These are phyloP conservation scores for Lates japonicus DNA, from an alignment of 2,797 vertebrate species.

Conservation along the genomic window DNA sequence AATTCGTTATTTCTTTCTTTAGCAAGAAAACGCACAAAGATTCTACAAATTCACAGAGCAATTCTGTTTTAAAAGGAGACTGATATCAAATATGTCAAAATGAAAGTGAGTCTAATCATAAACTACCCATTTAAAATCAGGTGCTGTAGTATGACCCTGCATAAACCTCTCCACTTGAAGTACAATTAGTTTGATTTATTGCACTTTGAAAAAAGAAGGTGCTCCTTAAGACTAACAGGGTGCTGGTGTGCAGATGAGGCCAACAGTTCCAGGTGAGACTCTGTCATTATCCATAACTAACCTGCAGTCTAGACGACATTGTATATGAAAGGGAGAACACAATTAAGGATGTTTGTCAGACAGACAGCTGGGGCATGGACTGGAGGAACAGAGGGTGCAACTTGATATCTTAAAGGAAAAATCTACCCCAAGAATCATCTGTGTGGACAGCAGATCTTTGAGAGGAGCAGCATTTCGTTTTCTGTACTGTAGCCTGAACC, in stretches of 20 bases:
- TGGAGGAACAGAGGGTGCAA: constrained; percentile 51
- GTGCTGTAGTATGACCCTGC: background rate
- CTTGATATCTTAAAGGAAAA: constrained; percentile 49
- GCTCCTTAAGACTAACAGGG: background rate
- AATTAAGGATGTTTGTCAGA: constrained; percentile 65
- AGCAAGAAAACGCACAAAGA: background rate
- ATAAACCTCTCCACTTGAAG: background rate
- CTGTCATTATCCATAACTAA: constrained; percentile 64
- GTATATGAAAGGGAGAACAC: constrained; percentile 45
- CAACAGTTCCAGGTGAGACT: constrained; percentile 47
- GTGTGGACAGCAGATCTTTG: constrained; percentile 18
- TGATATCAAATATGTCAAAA: background rate
- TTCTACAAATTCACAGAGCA: background rate
- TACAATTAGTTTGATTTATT: constrained; percentile 30
- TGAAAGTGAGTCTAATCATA: background rate
- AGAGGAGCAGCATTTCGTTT: background rate
- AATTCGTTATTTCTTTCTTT: constrained; percentile 21
- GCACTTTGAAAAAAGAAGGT: constrained; percentile 2
- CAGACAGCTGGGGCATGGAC: constrained; percentile 49
- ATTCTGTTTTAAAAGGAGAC: background rate
- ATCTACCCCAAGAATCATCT: constrained; percentile 17
- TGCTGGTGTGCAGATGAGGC: constrained; percentile 10
- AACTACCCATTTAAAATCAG: background rate
- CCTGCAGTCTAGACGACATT: constrained; percentile 56
- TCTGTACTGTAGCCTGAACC: background rate